A percentile compares a stretch with the other conserved stretches of the same genome.
These are phyloP conservation scores for Theocolax elegans DNA, from an alignment of 1,140 invertebrate genomes.

Conservation along the genomic window DNA sequence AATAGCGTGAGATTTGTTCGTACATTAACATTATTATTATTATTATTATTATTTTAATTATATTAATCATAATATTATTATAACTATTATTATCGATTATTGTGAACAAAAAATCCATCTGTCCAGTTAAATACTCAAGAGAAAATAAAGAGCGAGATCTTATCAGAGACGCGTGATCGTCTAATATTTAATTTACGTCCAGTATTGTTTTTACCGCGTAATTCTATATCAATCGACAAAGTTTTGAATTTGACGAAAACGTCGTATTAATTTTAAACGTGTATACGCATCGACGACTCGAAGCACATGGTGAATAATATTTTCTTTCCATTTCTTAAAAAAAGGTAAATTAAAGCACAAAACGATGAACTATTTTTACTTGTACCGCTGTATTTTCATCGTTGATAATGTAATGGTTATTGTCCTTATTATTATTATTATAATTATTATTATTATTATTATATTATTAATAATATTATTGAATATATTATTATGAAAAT, in stretches of 20 bases:
- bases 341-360: too few species aligned
- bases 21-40: conserved; percentile 36
- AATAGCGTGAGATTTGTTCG: conserved; percentile 31
- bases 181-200: conserved; percentile 60
- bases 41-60: conserved; percentile 38
- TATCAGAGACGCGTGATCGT: conserved; percentile 32
- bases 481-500: conserved; percentile 39
- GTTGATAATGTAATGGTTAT: conserved; percentile 41
- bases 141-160: conserved; percentile 33
- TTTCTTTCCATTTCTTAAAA: conserved; percentile 8
- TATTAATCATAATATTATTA: conserved; percentile 22
- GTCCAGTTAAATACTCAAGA: conserved; percentile 47
- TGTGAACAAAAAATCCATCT: conserved; percentile 31
- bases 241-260: too few species aligned
- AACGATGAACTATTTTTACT: conserved; percentile 43
- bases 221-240: too few species aligned
- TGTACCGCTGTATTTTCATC: conserved; percentile 40
- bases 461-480: conserved; percentile 35
- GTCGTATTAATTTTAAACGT: too few species aligned
- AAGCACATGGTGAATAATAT: neutral
- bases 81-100: conserved; percentile 18
- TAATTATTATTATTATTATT: conserved; percentile 25
- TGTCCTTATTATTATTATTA: conserved; percentile 27
- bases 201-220: conserved; percentile 54
- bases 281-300: conserved; percentile 7